Conservation (phyloP, 2,797 vertebrate species). For the Botia almorhae region DNA sequence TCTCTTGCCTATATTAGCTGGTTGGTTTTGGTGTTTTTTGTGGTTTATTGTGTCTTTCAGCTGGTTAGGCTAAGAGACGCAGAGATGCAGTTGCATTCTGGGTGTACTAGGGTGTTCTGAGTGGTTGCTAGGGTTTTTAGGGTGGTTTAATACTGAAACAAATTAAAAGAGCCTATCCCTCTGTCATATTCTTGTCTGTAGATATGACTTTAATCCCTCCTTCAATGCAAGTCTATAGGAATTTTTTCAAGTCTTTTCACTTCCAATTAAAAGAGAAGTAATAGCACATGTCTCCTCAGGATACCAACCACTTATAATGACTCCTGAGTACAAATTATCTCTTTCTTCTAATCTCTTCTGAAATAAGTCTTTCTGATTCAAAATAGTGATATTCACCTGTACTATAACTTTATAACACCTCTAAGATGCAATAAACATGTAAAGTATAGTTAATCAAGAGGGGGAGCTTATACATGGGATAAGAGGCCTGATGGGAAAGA, state of each 20-base stretch:
- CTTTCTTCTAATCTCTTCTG: too few species aligned
- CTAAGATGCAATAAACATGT: not conserved
- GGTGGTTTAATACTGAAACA: not conserved
- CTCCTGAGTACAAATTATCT: too few species aligned
- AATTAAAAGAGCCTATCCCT: not conserved
- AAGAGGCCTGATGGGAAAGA: constrained; percentile 35
- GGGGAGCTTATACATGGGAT: constrained; percentile 2
- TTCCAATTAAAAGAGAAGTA: too few species aligned
- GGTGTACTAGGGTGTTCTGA: not conserved
- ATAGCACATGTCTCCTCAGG: not conserved
- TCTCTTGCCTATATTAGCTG: not conserved
- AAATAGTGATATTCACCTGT: not conserved
- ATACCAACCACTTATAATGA: not conserved
- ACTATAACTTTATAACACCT: not conserved
- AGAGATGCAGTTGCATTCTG: not conserved
- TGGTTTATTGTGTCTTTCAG: not conserved
- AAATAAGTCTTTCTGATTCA: not conserved
- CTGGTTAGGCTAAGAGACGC: not conserved
- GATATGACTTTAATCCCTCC: not conserved
- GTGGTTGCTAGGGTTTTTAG: not conserved
- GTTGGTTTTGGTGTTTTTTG: not conserved
- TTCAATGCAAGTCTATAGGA: not conserved
- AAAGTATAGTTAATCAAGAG: constrained; percentile 19
- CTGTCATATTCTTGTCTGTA: not conserved
- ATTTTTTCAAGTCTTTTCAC: too few species aligned